phyloP scores from a whole-genome alignment of 2,888 invertebrate genomes.

The Hirtodrosophila cameraria region DNA sequence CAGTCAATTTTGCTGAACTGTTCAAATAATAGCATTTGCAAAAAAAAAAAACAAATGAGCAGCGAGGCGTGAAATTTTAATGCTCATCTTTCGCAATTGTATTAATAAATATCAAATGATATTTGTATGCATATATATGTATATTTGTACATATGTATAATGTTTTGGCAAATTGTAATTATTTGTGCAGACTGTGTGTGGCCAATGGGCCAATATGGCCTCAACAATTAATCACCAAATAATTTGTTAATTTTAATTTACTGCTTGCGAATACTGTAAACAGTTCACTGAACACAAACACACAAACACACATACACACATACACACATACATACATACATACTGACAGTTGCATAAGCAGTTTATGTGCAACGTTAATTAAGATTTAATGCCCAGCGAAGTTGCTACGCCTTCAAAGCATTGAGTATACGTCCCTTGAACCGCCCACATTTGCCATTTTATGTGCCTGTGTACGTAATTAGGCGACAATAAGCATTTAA shows the following conservation, averaged over 20 bases:
- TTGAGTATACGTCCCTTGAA: constrained; percentile 17
- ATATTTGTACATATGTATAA: constrained; percentile 18
- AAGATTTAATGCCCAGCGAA: constrained; percentile 72
- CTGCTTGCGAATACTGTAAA: constrained; percentile 52
- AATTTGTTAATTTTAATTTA: constrained; percentile 78
- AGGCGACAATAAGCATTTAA: constrained; percentile 81
- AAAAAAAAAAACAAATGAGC: constrained; percentile 9
- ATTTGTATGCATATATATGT: constrained; percentile 13
- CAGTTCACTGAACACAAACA: constrained; percentile 44
- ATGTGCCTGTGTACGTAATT: constrained; percentile 63
- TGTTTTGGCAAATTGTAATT: constrained; percentile 50
- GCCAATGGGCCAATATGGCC: constrained; percentile 9
- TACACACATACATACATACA: constrained; percentile 3
- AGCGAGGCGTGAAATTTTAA: constrained; percentile 36
- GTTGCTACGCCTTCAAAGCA: constrained; percentile 30
- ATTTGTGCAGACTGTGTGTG: too few relatives aligned
- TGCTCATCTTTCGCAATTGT: constrained; percentile 11
- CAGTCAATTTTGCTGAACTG: constrained; percentile 28
- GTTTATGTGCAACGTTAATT: constrained; percentile 64
- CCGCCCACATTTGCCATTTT: constrained; percentile 40
- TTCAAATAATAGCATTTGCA: constrained; percentile 32
- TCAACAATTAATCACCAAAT: constrained; percentile 74
- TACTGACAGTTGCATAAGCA: constrained; percentile 44
- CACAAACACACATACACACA: constrained; percentile 16
- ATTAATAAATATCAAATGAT: constrained; percentile 28